Evolutionary conservation across 2,113 vertebrate genomes (phyloP).

Genomic region (Anhinga rufa): DNA sequence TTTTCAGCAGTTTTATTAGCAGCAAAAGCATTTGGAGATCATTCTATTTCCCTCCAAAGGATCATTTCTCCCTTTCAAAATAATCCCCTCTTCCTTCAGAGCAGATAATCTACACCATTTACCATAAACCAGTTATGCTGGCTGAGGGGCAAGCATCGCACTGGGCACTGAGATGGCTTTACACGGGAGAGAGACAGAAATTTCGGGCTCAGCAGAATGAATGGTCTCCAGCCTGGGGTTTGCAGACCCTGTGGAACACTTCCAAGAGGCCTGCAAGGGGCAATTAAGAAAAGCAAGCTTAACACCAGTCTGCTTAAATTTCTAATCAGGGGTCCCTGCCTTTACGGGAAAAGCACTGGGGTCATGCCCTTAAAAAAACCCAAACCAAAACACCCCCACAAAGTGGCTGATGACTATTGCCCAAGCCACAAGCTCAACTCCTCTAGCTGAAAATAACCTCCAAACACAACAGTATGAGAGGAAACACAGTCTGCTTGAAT

Average conservation of each 20-base stretch:
- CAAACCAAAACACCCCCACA: neutral
- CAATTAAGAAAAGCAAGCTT: neutral
- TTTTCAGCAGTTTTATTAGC: neutral
- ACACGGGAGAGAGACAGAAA: neutral
- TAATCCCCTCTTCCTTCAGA: slow-evolving; percentile 37
- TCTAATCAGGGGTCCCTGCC: neutral
- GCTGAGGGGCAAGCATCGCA: neutral
- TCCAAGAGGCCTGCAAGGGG: neutral
- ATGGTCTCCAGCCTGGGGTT: neutral
- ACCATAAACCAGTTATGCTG: slow-evolving; percentile 21
- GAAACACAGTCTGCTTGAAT: neutral
- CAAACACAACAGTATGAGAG: neutral
- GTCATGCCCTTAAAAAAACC: neutral
- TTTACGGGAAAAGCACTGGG: neutral
- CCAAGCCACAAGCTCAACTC: neutral
- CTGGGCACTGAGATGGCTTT: neutral
- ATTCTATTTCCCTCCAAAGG: slow-evolving; percentile 21
- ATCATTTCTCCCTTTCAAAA: slow-evolving; percentile 43
- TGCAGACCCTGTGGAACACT: neutral
- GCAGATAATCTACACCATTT: slow-evolving; percentile 39
- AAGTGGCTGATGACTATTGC: neutral
- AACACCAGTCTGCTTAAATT: neutral
- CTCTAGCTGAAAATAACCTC: slow-evolving; percentile 2
- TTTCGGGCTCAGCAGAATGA: neutral
- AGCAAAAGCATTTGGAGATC: slow-evolving; percentile 21